Evolutionary conservation across 2,113 vertebrate species (phyloP), one percentile per base, ranked within the genome.

Genomic region (Typhlomys cinereus): DNA sequence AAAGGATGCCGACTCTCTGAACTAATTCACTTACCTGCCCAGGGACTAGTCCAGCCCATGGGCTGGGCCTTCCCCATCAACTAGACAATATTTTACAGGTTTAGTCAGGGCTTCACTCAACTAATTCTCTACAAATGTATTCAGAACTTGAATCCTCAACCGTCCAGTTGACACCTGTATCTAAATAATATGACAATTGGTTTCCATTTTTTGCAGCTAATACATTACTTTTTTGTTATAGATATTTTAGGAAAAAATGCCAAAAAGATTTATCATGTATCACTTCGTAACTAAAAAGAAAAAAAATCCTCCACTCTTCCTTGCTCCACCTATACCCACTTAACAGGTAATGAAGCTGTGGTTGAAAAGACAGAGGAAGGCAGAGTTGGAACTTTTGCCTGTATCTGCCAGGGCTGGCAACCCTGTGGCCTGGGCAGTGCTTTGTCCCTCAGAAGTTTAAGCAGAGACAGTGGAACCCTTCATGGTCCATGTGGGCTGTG

Each of bases 191-290:
- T n/a, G n/a, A n/a, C n/a, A n/a, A n/a, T n/a, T n/a, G n/a, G n/a
- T 23, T 59, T 59, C 20, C 57, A 59, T 82, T 61, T n/a, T 83
- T 89, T 88, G 31, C n/a, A 70, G 39, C 93, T 89, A 87, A 15
- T 74, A 31, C 69, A 59, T 76, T 73, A 67, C 54, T 7, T 88
- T 54, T 88, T 88, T 66, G 36, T 85, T n/a, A 67, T 74, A 29
- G 21, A 50, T 92, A 64, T 34, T 81, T 94, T 73, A 79, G 52
- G 66, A 83, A 74, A 82, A 87, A 88, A 36, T 88, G 64, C 36
- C 7, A 71, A 90, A n/a, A 79, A 27, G 59, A 83, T 71, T 70
- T 71, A 20, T 90, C 34, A 52, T 64, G n/a, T 83, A 48, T 79
- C 52, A 66, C 52, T 93, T 94, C 80, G 14, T 73, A 84, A 81